Conservation (phyloP, 2,113 vertebrate genomes). For the Ornithorhynchus anatinus region DNA sequence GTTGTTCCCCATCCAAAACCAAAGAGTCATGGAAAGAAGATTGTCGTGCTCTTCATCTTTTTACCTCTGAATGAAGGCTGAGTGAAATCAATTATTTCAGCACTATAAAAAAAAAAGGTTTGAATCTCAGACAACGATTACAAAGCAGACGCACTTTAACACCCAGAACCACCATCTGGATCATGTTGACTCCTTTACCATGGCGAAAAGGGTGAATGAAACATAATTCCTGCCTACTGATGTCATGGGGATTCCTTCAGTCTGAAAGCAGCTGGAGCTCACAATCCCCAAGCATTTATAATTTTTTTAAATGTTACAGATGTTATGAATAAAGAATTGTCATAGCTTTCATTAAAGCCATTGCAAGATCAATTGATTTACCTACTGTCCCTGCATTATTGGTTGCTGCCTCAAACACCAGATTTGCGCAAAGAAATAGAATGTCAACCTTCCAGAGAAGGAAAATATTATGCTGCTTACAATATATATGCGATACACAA, state of each 20-base stretch:
- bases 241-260: constrained; percentile 62
- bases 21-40: constrained; percentile 54
- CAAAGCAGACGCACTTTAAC: constrained; percentile 65
- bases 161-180: constrained; percentile 74
- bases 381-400: neutral
- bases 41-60: constrained; percentile 45
- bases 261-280: constrained; percentile 62
- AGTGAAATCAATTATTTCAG: constrained; percentile 78
- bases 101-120: constrained; percentile 63
- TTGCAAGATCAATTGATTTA: constrained; percentile 17
- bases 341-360: constrained; percentile 13
- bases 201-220: constrained; percentile 68
- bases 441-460: neutral
- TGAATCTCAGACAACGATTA: constrained; percentile 63
- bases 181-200: constrained; percentile 63
- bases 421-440: constrained; percentile 37
- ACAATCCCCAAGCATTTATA: constrained; percentile 28
- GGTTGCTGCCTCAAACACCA: constrained; percentile 1
- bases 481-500: neutral
- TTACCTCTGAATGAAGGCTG: constrained; percentile 46
- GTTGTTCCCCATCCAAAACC: neutral
- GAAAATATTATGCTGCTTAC: neutral
- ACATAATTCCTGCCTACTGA: constrained; percentile 71
- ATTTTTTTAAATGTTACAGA: constrained; percentile 38
- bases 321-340: constrained; percentile 36